Conservation (phyloP, 2,113 vertebrate genomes). For the Oriolus oriolus region DNA sequence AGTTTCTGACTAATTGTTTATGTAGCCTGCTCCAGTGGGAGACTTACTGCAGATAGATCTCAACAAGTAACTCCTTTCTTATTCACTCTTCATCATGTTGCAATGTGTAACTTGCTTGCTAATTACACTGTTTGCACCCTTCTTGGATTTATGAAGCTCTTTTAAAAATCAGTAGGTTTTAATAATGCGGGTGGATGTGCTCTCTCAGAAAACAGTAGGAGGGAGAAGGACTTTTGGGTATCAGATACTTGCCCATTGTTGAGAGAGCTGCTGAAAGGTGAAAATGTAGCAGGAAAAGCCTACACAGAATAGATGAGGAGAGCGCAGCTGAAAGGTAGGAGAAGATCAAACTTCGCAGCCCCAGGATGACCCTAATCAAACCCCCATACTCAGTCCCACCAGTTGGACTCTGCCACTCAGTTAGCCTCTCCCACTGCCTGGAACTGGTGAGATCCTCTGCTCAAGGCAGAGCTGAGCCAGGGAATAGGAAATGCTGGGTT, state of each 20-base stretch:
- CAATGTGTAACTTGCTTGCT: not conserved
- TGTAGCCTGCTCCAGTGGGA: not conserved
- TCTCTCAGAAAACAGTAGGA: not conserved
- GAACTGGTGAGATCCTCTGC: accelerated
- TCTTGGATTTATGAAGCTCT: not conserved
- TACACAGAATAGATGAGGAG: not conserved
- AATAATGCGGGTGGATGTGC: not conserved
- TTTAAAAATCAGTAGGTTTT: not conserved
- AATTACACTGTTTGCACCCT: not conserved
- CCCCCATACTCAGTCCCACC: accelerated
- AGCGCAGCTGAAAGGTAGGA: not conserved
- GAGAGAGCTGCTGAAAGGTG: not conserved
- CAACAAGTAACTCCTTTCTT: not conserved
- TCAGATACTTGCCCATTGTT: not conserved
- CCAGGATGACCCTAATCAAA: not conserved
- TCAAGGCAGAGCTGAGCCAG: not conserved
- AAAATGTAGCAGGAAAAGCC: not conserved
- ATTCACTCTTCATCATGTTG: not conserved
- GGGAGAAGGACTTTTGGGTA: not conserved
- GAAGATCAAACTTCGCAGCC: not conserved
- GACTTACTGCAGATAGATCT: not conserved
- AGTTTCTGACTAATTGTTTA: not conserved
- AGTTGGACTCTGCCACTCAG: not conserved
- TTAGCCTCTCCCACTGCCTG: not conserved
- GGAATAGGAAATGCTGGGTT: not conserved